Conservation (phyloP, 2,888 invertebrate genomes). For the Parapristionchus giblindavisi region DNA sequence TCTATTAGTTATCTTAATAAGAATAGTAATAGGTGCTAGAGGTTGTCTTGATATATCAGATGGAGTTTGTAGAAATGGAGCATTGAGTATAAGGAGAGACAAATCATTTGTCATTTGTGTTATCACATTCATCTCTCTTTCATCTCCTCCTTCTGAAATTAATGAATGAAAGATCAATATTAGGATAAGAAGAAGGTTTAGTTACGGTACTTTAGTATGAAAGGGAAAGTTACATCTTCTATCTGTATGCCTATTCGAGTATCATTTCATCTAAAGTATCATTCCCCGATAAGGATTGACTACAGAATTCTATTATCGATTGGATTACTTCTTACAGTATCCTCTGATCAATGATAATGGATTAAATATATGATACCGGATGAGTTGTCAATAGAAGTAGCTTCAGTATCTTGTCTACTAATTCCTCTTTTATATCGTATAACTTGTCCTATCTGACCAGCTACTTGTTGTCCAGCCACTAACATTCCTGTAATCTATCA, state of each 20-base stretch:
- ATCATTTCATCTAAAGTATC: constrained; percentile 20
- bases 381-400: background rate
- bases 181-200: too few relatives aligned
- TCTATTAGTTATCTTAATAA: constrained; percentile 53
- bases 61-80: constrained; percentile 55
- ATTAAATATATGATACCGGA: too few relatives aligned
- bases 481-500: constrained; percentile 19
- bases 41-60: constrained; percentile 49
- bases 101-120: constrained; percentile 50
- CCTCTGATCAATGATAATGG: too few relatives aligned
- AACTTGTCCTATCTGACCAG: constrained; percentile 33
- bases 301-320: too few relatives aligned
- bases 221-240: too few relatives aligned
- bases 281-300: too few relatives aligned
- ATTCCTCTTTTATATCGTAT: constrained; percentile 23
- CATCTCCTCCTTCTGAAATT: constrained; percentile 35
- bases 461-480: constrained; percentile 30
- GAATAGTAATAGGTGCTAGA: constrained; percentile 54
- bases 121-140: constrained; percentile 45
- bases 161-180: background rate
- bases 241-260: too few relatives aligned
- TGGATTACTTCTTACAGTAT: too few relatives aligned
- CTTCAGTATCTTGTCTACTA: constrained; percentile 22
- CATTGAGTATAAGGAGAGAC: constrained; percentile 51
- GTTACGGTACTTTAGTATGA: too few relatives aligned